These are phyloP conservation scores for Drosophila novamexicana DNA, from an alignment of 1,140 invertebrate genomes.

Conservation along the genomic window DNA sequence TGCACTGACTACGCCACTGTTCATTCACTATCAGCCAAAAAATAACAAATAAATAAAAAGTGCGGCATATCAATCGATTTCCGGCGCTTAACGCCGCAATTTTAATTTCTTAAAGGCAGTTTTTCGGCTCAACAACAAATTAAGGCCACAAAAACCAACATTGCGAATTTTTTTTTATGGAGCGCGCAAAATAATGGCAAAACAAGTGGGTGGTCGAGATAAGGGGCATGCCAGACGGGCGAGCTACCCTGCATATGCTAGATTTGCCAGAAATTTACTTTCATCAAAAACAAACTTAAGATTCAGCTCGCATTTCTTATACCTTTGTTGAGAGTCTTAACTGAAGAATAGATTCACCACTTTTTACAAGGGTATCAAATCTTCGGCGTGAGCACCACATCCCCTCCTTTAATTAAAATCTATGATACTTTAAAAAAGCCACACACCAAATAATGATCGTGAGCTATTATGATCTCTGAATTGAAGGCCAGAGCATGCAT, in stretches of 20 bases:
- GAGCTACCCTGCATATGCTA: background rate
- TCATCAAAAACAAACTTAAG: too few relatives aligned
- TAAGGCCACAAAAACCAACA: background rate
- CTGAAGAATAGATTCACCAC: too few relatives aligned
- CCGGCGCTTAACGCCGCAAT: conserved; percentile 30
- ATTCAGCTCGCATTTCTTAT: too few relatives aligned
- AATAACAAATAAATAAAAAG: conserved; percentile 17
- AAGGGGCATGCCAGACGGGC: background rate
- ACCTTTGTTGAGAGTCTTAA: too few relatives aligned
- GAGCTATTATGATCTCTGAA: too few relatives aligned
- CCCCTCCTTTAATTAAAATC: too few relatives aligned
- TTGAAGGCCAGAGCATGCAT: too few relatives aligned
- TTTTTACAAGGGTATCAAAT: too few relatives aligned
- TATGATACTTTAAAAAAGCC: too few relatives aligned
- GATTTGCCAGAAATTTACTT: too few relatives aligned
- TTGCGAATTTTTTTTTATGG: conserved; percentile 12
- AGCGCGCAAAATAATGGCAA: background rate
- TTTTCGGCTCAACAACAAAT: conserved; percentile 15
- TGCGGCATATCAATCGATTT: conserved; percentile 31
- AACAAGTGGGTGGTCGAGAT: background rate
- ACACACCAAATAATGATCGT: too few relatives aligned
- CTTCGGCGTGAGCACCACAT: too few relatives aligned
- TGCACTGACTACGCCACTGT: conserved; percentile 1
- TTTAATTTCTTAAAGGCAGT: conserved; percentile 30
- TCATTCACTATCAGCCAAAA: conserved; percentile 16